Percentiles rank a stretch among this genome's conserved stretches.
These are phyloP conservation scores for Latrodectus geometricus DNA, from an alignment of 1,140 invertebrate genomes.

Conservation along the genomic window DNA sequence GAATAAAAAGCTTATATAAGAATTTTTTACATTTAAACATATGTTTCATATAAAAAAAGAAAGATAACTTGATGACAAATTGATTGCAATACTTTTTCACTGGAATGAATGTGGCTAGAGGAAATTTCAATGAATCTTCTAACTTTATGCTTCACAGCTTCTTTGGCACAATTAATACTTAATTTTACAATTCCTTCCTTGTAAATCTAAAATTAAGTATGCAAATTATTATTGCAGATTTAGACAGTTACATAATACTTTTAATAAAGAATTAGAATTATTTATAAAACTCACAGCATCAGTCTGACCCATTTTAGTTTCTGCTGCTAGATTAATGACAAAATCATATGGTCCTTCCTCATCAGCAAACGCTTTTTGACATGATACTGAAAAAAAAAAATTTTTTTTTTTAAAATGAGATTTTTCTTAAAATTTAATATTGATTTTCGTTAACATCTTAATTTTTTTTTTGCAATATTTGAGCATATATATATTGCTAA, in stretches of 20 bases:
- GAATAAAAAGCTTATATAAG: constrained; percentile 58
- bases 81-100: constrained; percentile 77
- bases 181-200: constrained; percentile 88
- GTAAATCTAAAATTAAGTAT: constrained; percentile 75
- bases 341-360: constrained; percentile 77
- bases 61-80: not conserved
- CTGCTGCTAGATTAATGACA: constrained; percentile 89
- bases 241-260: not conserved
- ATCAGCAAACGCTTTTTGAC: constrained; percentile 77
- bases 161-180: constrained; percentile 83
- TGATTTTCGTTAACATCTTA: too few relatives aligned
- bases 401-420: not conserved
- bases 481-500: too few relatives aligned
- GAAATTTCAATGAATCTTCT: constrained; percentile 86
- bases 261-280: constrained; percentile 4
- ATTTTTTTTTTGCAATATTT: too few relatives aligned
- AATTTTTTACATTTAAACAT: not conserved
- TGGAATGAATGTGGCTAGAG: constrained; percentile 82
- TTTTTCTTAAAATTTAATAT: not conserved
- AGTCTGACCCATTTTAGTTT: constrained; percentile 87
- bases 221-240: not conserved
- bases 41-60: not conserved
- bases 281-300: constrained; percentile 73
- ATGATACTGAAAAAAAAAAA: constrained; percentile 66
- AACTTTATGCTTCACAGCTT: constrained; percentile 77